Base-by-base conservation (phyloP, 2,888 invertebrate genomes). In the Heliconius sara region DNA sequence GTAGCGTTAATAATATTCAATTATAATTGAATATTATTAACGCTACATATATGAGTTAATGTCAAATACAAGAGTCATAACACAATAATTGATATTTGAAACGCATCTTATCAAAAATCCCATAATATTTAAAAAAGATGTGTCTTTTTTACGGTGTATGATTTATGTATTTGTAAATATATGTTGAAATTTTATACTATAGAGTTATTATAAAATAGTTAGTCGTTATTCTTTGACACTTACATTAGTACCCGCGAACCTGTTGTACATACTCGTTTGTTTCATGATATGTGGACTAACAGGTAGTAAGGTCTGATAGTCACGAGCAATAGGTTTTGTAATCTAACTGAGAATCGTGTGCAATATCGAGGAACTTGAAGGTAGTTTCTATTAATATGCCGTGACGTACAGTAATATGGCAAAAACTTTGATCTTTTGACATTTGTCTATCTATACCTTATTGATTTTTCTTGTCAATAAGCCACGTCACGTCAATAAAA, bases 231-330 rank as follows among this genome's bases (percentile, higher is more conserved):
- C 2, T 68, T 39, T n/a, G 5, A 68, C n/a, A 68, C 39, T 39
- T 70, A 25, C 13, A 43, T 16, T 16, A n/a, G 13, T 68, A 39
- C 9, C 34, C 9, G 22, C 19, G 7, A 52, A 52, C 52, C 30
- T 34, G 39, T 67, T 27, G 19, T 52, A 22, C 1, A 52, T 12
- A 47, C 10, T 12, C 22, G 12, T 72, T 30, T 57, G 47, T 19
- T 52, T 57, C 72, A 22, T 16, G 22, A n/a, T 73, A 73, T 73
- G 13, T 73, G 60, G 34, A 52, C 73, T 73, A 73, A 60, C 60
- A 60, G 39, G 57, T 73, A 60, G 60, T 60, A 60, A 60, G 73
- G 34, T 73, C 73, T 60, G 34, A 34, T 73, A 34, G 34, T 22
- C 60, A 73, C 34, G 34, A 73, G 34, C n/a, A 0, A 34, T 70